A percentile compares a stretch with the other conserved stretches of the same genome.
phyloP scores from a whole-genome alignment of 2,888 invertebrate genomes.

The Bursaphelenchus okinawaensis region DNA sequence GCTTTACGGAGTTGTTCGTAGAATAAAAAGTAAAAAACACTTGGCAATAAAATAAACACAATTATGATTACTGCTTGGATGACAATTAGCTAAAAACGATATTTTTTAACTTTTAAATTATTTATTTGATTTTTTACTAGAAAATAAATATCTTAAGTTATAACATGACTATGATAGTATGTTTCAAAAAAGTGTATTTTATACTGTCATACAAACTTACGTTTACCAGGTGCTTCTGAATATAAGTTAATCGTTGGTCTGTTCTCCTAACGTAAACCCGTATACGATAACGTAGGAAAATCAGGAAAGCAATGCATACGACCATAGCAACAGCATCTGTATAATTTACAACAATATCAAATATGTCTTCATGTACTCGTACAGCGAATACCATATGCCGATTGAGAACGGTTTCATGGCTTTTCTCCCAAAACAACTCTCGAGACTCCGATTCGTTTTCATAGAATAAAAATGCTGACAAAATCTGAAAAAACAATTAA shows the following conservation, averaged over 20 bases:
- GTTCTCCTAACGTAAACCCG: not conserved
- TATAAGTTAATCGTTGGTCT: not conserved
- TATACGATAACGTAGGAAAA: not conserved
- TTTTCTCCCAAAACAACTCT: not conserved
- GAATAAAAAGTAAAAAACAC: not conserved
- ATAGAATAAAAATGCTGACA: not conserved
- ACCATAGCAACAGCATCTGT: not conserved
- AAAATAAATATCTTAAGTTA: no score
- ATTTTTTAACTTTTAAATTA: no score
- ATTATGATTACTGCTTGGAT: not conserved
- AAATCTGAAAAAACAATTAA: not conserved
- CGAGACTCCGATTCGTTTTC: not conserved
- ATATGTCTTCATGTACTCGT: not conserved
- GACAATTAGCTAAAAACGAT: not conserved
- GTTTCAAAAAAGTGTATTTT: no score
- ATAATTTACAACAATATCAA: not conserved
- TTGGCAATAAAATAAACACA: not conserved
- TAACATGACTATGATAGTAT: no score
- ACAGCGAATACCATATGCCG: not conserved
- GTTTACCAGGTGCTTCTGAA: not conserved
- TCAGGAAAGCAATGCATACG: not conserved
- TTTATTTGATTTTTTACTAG: no score
- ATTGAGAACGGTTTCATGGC: not conserved
- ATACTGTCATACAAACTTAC: no score
- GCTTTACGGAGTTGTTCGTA: not conserved